Percentiles rank a stretch among this genome's conserved stretches.
Conservation (phyloP, 2,797 vertebrate species). For the Poecilia wingei region DNA sequence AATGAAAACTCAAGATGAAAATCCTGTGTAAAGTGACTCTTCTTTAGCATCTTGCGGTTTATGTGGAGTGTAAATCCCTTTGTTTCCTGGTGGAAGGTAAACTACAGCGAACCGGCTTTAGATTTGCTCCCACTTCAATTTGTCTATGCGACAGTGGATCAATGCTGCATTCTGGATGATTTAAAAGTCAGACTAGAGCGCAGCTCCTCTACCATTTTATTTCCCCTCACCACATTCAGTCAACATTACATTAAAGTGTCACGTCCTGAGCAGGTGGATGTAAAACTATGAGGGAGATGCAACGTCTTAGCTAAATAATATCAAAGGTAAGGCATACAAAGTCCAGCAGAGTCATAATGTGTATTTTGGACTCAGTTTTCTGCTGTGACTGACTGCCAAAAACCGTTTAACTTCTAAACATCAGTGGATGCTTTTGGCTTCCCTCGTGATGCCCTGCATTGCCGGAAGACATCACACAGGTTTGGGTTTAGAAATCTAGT, state of each 20-base stretch:
- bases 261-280: background rate
- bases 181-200: conserved; percentile 5
- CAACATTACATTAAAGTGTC: background rate
- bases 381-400: background rate
- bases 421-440: conserved; percentile 2
- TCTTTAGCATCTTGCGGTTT: conserved; percentile 4
- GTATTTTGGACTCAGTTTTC: background rate
- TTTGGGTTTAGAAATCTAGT: conserved; percentile 8
- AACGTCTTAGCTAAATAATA: background rate
- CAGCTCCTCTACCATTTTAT: background rate
- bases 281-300: background rate
- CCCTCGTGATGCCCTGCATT: background rate
- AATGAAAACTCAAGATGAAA: background rate
- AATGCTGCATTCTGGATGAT: conserved; percentile 3
- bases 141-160: conserved; percentile 11
- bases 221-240: background rate
- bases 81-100: conserved; percentile 20
- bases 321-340: background rate
- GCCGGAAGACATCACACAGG: background rate
- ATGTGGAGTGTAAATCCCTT: conserved; percentile 57
- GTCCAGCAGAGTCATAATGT: background rate
- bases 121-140: conserved; percentile 32
- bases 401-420: background rate
- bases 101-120: conserved; percentile 14
- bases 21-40: conserved; percentile 27